Conservation (phyloP, 1,140 invertebrate species). For the Phthorimaea operculella region DNA sequence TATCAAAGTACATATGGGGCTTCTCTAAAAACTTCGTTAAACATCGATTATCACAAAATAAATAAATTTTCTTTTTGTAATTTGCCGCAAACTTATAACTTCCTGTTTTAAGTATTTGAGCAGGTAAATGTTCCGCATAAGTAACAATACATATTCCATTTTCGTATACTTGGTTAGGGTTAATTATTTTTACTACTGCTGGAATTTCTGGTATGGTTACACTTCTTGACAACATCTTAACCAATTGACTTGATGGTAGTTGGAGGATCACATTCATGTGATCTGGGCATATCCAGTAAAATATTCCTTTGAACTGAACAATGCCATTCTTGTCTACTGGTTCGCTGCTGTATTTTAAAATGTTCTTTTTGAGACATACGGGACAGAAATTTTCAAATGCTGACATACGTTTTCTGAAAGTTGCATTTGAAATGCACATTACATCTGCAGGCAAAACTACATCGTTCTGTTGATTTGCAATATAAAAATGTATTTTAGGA, state of each 20-base stretch:
- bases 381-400: constrained; percentile 68
- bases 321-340: constrained; percentile 65
- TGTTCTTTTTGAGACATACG: constrained; percentile 60
- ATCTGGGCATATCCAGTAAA: constrained; percentile 70
- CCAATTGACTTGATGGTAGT: constrained; percentile 30
- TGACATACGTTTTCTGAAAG: constrained; percentile 64
- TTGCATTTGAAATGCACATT: constrained; percentile 63
- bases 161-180: constrained; percentile 50
- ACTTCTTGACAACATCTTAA: constrained; percentile 16
- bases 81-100: constrained; percentile 41
- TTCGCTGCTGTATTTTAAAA: constrained; percentile 43
- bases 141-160: constrained; percentile 70
- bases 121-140: constrained; percentile 65
- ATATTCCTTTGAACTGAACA: constrained; percentile 62
- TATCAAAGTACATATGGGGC: constrained; percentile 55
- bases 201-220: constrained; percentile 65
- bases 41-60: constrained; percentile 67
- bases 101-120: constrained; percentile 56
- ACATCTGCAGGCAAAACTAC: constrained; percentile 37
- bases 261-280: constrained; percentile 61
- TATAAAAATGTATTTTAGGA: constrained; percentile 43
- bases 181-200: constrained; percentile 40
- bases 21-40: constrained; percentile 60
- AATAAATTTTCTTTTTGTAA: constrained; percentile 60
- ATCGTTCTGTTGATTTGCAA: constrained; percentile 42